These are phyloP conservation scores for Polyploca ridens DNA, from an alignment of 2,888 invertebrate genomes.

Conservation along the genomic window DNA sequence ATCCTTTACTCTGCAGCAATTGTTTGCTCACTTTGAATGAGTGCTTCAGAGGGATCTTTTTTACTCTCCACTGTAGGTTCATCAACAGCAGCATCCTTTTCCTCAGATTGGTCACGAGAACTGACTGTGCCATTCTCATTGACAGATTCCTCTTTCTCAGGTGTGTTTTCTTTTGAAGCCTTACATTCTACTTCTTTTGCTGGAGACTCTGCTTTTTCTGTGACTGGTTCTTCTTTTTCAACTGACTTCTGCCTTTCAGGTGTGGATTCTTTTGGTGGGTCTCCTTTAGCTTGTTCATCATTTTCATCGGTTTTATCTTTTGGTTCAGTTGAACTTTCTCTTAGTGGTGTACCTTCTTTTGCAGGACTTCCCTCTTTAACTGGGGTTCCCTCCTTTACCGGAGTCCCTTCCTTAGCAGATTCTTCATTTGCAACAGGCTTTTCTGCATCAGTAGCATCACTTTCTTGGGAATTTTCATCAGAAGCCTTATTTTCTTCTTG, in stretches of 20 bases:
- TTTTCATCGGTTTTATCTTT: constrained; percentile 33
- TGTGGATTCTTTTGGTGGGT: constrained; percentile 28
- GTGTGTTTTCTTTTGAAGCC: constrained; percentile 63
- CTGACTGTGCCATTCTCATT: constrained; percentile 74
- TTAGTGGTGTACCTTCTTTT: constrained; percentile 47
- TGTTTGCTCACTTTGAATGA: constrained; percentile 74
- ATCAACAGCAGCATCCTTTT: constrained; percentile 54
- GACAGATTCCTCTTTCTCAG: constrained; percentile 58
- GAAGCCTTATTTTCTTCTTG: constrained; percentile 52
- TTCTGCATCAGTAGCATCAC: constrained; percentile 42
- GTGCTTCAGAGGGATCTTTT: constrained; percentile 70
- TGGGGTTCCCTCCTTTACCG: constrained; percentile 41
- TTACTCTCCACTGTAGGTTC: constrained; percentile 50
- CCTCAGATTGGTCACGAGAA: constrained; percentile 74
- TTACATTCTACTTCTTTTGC: constrained; percentile 55
- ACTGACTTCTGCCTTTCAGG: constrained; percentile 56
- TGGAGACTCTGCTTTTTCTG: constrained; percentile 48
- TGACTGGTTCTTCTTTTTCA: constrained; percentile 46
- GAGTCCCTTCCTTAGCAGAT: constrained; percentile 42
- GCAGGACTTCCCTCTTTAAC: constrained; percentile 43
- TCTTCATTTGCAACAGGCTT: constrained; percentile 41
- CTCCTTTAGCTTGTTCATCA: constrained; percentile 33
- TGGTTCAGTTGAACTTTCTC: constrained; percentile 49
- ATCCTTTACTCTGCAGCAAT: constrained; percentile 68
- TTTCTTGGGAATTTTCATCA: constrained; percentile 63